phyloP scores from a whole-genome alignment of 2,113 vertebrate genomes.

The Macquaria ambigua region DNA sequence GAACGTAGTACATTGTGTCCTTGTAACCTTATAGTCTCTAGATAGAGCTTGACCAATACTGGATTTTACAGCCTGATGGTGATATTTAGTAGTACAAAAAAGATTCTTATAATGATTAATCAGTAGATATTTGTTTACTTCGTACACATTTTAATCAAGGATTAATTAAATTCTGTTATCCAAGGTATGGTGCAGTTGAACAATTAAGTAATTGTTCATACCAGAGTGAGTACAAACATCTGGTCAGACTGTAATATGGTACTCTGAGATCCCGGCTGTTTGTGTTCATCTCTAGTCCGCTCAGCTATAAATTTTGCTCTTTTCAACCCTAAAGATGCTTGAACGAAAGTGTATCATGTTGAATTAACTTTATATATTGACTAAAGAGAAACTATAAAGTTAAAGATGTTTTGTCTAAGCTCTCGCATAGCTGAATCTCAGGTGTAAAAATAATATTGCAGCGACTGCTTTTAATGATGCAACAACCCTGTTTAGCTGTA shows the following conservation, averaged over 20 bases:
- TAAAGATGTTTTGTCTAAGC: not conserved
- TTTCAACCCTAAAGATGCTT: not conserved
- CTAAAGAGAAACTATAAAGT: conserved; percentile 2
- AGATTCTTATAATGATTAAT: not conserved
- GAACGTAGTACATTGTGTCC: not conserved
- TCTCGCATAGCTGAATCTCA: not conserved
- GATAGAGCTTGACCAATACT: not conserved
- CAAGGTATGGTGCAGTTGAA: not conserved
- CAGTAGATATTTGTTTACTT: not conserved
- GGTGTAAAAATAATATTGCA: not conserved
- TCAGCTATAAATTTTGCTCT: not conserved
- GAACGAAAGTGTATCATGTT: not conserved
- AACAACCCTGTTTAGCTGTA: not conserved
- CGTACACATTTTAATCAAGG: not conserved
- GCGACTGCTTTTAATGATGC: not conserved
- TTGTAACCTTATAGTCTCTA: not conserved
- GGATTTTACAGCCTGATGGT: not conserved
- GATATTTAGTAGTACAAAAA: not conserved
- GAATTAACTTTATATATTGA: not conserved
- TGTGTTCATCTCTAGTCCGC: not conserved
- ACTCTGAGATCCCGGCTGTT: conserved; percentile 1
- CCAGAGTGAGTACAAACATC: not conserved
- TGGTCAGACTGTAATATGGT: not conserved
- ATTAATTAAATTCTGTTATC: not conserved
- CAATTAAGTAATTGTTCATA: not conserved